Evolutionary conservation across 2,888 invertebrate species (phyloP), one percentile per base, ranked within the genome.

Genomic region (Drosophila suboccidentalis): DNA sequence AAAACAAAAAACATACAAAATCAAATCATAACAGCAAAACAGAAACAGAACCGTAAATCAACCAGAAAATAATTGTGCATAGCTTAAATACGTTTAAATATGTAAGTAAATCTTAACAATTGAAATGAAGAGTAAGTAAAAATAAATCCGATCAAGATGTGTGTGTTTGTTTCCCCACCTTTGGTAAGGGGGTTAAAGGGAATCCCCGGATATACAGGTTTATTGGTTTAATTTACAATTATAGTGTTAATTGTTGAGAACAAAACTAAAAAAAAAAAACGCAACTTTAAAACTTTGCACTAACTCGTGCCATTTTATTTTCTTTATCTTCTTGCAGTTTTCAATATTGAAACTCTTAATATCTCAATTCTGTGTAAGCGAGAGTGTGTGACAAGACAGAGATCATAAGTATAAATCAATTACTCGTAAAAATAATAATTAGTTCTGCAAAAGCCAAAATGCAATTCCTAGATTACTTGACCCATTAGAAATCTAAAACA

Each of bases 91-190:
- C 78, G 87, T 74, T 76, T 80, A 69, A 81, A 81, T 84, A 80
- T 86, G 78, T 86, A 86, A 86, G 90, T 86, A 86, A 89, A 67
- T 80, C 87, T 81, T 74, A 83, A 78, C 64, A 74, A 78, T 78
- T 84, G 71, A 80, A 83, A 90, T 74, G 72, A 83, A 84, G 75
- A 90, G 88, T 90, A 82, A 77, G 82, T 91, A 90, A 90, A 76
- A 90, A 89, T 90, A 90, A 89, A 86, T 83, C 79, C 71, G 75
- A 85, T 75, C 72, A 75, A 80, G 66, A 82, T 86, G 90, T 90
- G 83, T 91, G 90, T 90, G 84, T 91, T 91, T 90, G 84, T 85
- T 91, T 91, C 80, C 85, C 82, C 84, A 80, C 87, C 87, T 87
- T 87, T 88, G 87, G 90, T 90, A 88, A 88, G 87, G 87, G 90